Percentiles rank a stretch among this genome's conserved stretches.
These are phyloP conservation scores for Iselma pallidipennis DNA, from an alignment of 2,888 invertebrate genomes.

Conservation along the genomic window DNA sequence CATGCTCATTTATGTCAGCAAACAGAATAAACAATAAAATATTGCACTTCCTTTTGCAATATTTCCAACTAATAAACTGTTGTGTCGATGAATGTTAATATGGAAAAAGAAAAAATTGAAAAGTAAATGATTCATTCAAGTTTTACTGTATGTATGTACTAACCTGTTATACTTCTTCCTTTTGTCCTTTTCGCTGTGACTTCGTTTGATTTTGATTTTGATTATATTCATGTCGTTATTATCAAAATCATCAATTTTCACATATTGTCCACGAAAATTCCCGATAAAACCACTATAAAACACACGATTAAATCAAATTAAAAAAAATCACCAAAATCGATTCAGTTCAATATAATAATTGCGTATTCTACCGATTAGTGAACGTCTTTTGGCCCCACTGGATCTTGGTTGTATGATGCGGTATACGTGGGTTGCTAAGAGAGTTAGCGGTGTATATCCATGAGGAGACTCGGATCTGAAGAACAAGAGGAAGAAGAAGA, in stretches of 20 bases:
- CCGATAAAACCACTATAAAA: not conserved
- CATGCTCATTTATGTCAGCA: not conserved
- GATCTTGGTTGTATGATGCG: slow-evolving; percentile 10
- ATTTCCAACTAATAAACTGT: not conserved
- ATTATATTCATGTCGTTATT: not conserved
- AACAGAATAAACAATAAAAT: too few species aligned
- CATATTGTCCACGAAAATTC: not conserved
- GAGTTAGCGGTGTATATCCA: not conserved
- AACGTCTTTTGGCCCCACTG: slow-evolving; percentile 5
- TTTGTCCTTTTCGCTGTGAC: not conserved
- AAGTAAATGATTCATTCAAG: not conserved
- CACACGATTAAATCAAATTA: too few species aligned
- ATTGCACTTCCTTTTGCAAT: too few species aligned
- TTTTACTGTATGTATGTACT: not conserved
- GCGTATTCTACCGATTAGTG: not conserved
- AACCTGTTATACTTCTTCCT: not conserved
- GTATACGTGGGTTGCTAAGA: slow-evolving; percentile 16
- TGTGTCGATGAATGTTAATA: not conserved
- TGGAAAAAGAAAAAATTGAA: not conserved
- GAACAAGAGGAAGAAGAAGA: not conserved
- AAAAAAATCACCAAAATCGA: not conserved
- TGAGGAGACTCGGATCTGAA: not conserved
- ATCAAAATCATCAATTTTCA: not conserved
- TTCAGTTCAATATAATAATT: too few species aligned
- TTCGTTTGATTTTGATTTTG: not conserved